phyloP scores from a whole-genome alignment of 2,888 invertebrate species.

The Xestia c-nigrum region DNA sequence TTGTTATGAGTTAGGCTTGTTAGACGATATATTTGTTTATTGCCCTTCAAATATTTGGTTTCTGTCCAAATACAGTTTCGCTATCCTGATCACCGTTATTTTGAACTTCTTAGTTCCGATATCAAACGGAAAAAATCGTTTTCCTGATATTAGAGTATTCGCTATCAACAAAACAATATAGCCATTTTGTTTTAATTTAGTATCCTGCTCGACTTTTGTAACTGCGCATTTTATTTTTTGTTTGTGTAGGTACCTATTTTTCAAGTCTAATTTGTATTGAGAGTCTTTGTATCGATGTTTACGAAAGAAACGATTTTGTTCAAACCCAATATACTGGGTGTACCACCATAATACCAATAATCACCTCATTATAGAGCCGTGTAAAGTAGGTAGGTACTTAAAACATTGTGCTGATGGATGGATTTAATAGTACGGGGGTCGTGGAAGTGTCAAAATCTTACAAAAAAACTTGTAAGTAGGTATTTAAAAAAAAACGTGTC shows the following conservation, averaged over 20 bases:
- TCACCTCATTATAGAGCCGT: too few species aligned
- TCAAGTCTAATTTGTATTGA: background rate
- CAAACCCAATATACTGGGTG: background rate
- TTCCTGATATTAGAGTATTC: slow-evolving; percentile 5
- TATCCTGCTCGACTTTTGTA: background rate
- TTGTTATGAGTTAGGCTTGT: background rate
- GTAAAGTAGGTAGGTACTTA: too few species aligned
- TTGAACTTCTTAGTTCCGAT: slow-evolving; percentile 6
- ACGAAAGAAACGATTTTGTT: background rate
- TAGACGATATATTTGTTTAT: background rate
- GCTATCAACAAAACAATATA: background rate
- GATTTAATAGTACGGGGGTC: too few species aligned
- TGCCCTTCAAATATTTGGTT: background rate
- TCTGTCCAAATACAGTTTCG: background rate
- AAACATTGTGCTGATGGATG: too few species aligned
- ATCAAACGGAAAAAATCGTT: slow-evolving; percentile 10
- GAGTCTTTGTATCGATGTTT: background rate
- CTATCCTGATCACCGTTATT: background rate
- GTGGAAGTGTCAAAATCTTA: too few species aligned
- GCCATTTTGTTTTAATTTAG: background rate
- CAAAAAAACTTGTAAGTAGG: too few species aligned
- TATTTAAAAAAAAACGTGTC: too few species aligned
- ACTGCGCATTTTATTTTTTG: background rate
- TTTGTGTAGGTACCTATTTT: too few species aligned
- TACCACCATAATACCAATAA: too few species aligned